Evolutionary conservation across 1,140 invertebrate genomes (phyloP).

Genomic region (Drosophila triauraria): DNA sequence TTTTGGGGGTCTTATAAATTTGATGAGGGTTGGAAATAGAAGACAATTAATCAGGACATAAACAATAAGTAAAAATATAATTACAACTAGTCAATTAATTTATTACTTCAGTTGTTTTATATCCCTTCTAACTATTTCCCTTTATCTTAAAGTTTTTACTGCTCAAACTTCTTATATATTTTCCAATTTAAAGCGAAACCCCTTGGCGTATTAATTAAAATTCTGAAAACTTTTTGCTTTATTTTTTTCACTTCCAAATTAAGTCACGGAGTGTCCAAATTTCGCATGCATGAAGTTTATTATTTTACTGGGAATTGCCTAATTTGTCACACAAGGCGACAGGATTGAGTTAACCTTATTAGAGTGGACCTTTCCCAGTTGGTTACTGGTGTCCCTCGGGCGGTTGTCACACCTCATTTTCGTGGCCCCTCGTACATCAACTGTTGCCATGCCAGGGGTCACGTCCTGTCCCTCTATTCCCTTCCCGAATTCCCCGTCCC

Average conservation of each 20-base stretch:
- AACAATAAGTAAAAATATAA: too few species aligned
- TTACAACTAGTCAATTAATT: too few species aligned
- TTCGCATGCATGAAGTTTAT: constrained; percentile 4
- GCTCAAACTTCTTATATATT: too few species aligned
- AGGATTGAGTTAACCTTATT: constrained; percentile 25
- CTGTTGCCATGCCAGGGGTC: constrained; percentile 49
- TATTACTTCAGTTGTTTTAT: too few species aligned
- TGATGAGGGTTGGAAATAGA: not conserved
- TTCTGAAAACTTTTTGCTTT: not conserved
- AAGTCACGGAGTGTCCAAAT: not conserved
- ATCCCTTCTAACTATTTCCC: too few species aligned
- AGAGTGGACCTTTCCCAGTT: constrained; percentile 12
- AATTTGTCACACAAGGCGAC: constrained; percentile 24
- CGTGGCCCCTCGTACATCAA: constrained; percentile 23
- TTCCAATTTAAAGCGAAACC: not conserved
- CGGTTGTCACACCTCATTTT: constrained; percentile 40
- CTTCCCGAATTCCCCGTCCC: not conserved
- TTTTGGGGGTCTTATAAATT: not conserved
- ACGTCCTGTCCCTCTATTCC: not conserved
- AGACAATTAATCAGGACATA: not conserved
- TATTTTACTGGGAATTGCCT: constrained; percentile 14
- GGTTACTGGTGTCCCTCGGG: constrained; percentile 4
- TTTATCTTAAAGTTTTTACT: too few species aligned
- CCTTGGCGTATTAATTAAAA: not conserved
- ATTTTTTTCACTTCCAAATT: not conserved